Percentiles rank a stretch among this genome's conserved stretches.
Conservation (phyloP, 2,888 invertebrate species). For the Synanthedon formicaeformis region DNA sequence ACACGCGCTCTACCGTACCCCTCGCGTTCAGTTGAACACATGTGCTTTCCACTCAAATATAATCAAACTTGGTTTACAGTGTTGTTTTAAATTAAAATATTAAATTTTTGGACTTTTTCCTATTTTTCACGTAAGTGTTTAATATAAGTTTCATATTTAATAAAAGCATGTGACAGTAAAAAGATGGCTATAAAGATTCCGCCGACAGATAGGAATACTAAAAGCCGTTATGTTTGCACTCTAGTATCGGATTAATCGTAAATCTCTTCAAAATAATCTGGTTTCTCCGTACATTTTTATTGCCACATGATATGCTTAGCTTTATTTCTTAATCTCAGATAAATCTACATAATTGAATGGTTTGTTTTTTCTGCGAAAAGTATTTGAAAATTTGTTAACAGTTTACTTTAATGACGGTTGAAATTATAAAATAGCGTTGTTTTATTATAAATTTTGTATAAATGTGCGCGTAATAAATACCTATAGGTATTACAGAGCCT, state of each 20-base stretch:
- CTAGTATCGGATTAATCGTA: constrained; percentile 10
- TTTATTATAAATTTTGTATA: too few relatives aligned
- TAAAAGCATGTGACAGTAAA: constrained; percentile 29
- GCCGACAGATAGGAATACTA: constrained; percentile 16
- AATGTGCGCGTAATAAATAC: too few relatives aligned
- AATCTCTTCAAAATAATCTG: not conserved
- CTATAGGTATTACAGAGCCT: too few relatives aligned
- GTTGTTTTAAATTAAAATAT: constrained; percentile 19
- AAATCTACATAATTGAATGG: not conserved
- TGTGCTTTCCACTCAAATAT: constrained; percentile 18
- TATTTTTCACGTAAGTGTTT: constrained; percentile 21
- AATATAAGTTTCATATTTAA: constrained; percentile 19
- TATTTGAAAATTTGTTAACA: not conserved
- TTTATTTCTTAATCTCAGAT: not conserved
- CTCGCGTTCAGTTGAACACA: constrained; percentile 11
- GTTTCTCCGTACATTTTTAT: too few relatives aligned
- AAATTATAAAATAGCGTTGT: too few relatives aligned
- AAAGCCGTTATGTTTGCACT: constrained; percentile 17
- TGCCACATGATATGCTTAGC: too few relatives aligned
- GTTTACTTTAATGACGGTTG: too few relatives aligned
- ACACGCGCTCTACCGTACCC: constrained; percentile 9
- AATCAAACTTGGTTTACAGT: constrained; percentile 4
- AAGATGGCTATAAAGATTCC: constrained; percentile 32
- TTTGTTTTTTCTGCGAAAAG: not conserved
- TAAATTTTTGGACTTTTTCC: constrained; percentile 14